phyloP scores from a whole-genome alignment of 2,888 invertebrate genomes.

The Oligia latruncula region DNA sequence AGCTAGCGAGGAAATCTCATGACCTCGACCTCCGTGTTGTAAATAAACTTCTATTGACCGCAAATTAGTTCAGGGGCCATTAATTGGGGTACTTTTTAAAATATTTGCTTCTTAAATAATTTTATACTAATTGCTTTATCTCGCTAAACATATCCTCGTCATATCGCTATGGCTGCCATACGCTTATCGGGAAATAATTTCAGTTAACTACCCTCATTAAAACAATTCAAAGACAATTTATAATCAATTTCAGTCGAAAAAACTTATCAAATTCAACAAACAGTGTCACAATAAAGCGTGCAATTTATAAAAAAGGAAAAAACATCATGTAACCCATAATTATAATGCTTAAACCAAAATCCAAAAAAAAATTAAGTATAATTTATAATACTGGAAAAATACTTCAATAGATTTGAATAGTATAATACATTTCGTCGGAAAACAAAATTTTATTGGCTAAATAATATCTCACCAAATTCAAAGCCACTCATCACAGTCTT shows the following conservation, averaged over 20 bases:
- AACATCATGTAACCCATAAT: constrained; percentile 27
- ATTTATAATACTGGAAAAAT: constrained; percentile 69
- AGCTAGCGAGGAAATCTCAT: constrained; percentile 54
- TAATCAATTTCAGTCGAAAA: constrained; percentile 47
- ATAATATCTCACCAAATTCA: constrained; percentile 47
- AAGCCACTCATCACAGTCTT: constrained; percentile 63
- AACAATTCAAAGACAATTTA: constrained; percentile 39
- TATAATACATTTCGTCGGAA: constrained; percentile 33
- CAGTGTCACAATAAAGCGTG: constrained; percentile 53
- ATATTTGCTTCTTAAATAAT: constrained; percentile 35
- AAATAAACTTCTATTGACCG: constrained; percentile 42
- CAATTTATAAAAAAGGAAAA: constrained; percentile 39
- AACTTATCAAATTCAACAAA: constrained; percentile 51
- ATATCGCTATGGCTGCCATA: constrained; percentile 55
- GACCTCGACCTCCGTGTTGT: constrained; percentile 36
- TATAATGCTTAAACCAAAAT: constrained; percentile 25
- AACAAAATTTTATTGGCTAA: constrained; percentile 35
- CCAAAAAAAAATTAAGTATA: constrained; percentile 38
- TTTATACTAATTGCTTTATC: constrained; percentile 36
- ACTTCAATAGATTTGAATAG: constrained; percentile 47
- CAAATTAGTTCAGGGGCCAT: constrained; percentile 21
- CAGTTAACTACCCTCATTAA: constrained; percentile 21
- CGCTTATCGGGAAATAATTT: constrained; percentile 50
- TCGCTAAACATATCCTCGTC: constrained; percentile 33
- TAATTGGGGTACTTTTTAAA: constrained; percentile 19